phyloP scores from a whole-genome alignment of 2,113 vertebrate species.

The Nycticebus coucang region DNA sequence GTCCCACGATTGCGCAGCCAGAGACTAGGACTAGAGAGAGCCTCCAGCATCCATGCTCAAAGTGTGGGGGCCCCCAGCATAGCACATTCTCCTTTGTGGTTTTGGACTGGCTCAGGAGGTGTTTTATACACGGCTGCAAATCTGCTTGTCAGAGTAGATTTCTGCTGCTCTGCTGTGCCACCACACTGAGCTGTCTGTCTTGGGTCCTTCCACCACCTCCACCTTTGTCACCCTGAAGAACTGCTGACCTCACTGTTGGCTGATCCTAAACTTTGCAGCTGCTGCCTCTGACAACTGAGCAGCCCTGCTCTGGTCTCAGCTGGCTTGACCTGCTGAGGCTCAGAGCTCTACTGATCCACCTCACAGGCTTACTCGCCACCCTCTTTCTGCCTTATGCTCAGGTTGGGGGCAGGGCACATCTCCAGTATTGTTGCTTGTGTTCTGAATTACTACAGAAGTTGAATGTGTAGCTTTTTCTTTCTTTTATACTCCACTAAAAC shows the following conservation, averaged over 20 bases:
- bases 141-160: neutral
- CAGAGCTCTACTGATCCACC: neutral
- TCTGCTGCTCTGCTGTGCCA: neutral
- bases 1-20: neutral
- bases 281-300: neutral
- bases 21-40: neutral
- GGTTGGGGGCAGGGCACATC: neutral
- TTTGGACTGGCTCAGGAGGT: fast-evolving
- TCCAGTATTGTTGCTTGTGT: neutral
- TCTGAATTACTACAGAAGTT: neutral
- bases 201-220: neutral
- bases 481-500: neutral
- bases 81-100: neutral
- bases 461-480: neutral
- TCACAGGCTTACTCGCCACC: neutral
- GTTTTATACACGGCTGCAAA: neutral
- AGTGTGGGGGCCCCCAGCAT: neutral
- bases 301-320: neutral
- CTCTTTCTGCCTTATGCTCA: neutral
- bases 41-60: neutral
- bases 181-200: neutral
- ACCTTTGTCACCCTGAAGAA: neutral
- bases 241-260: neutral
- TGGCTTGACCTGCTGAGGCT: neutral
- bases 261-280: neutral